Conservation (phyloP, 2,113 vertebrate genomes). For the Amazona guildingii region DNA sequence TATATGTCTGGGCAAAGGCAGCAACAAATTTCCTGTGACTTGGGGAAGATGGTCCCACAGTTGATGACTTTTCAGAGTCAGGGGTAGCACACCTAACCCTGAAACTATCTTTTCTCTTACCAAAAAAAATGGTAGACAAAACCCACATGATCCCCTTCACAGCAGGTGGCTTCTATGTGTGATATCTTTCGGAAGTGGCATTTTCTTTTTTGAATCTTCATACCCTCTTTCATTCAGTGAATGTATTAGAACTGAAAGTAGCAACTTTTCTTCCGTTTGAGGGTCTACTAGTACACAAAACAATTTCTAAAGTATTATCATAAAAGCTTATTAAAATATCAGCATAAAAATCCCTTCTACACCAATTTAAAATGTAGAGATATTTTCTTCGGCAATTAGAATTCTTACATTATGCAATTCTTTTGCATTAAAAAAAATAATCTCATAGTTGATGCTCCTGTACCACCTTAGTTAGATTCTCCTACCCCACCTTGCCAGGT, state of each 20-base stretch:
- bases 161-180: background rate
- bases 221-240: background rate
- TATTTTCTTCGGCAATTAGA: background rate
- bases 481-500: background rate
- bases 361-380: background rate
- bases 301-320: background rate
- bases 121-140: background rate
- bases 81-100: background rate
- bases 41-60: background rate
- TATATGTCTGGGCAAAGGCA: background rate
- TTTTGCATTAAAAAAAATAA: background rate
- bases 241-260: background rate
- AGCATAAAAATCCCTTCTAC: background rate
- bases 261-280: background rate
- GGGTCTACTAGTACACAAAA: background rate
- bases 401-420: background rate
- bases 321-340: background rate
- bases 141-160: rapidly evolving
- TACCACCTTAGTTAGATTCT: background rate
- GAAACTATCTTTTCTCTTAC: background rate
- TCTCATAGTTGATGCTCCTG: background rate
- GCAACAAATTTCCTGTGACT: background rate
- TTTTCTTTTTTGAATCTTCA: background rate
- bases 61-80: background rate
- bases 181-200: background rate